These are phyloP conservation scores for Microtus richardsoni DNA, from an alignment of 2,113 vertebrate species.

Conservation along the genomic window DNA sequence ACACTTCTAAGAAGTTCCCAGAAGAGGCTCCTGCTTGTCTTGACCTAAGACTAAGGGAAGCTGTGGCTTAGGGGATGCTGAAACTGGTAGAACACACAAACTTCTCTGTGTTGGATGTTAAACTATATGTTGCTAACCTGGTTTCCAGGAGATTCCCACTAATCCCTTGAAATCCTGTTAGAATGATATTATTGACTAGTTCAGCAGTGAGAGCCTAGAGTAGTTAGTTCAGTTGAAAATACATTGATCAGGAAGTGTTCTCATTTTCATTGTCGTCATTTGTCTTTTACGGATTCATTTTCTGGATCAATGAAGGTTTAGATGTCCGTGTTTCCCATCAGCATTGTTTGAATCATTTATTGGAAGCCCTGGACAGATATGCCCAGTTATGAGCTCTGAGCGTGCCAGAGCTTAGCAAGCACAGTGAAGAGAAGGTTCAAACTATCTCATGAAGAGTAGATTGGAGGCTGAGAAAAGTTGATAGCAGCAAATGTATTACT, in stretches of 20 bases:
- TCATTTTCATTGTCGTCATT: background rate
- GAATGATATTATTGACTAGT: background rate
- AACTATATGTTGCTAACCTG: background rate
- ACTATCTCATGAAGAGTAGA: background rate
- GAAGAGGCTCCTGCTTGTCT: background rate
- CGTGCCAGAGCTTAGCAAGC: background rate
- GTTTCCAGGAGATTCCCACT: background rate
- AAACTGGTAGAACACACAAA: background rate
- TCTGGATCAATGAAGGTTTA: background rate
- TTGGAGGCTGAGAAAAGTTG: background rate
- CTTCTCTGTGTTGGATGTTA: background rate
- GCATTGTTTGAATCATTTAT: background rate
- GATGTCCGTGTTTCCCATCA: background rate
- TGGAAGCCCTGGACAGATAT: background rate
- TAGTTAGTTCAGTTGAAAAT: background rate
- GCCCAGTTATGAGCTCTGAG: background rate
- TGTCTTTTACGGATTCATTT: background rate
- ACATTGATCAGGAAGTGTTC: background rate
- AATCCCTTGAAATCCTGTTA: background rate
- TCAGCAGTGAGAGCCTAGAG: background rate
- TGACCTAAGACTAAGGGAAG: background rate
- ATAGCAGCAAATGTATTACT: background rate
- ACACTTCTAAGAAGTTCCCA: background rate
- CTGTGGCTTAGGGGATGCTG: background rate
- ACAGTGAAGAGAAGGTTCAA: background rate